phyloP scores from a whole-genome alignment of 1,140 invertebrate genomes.

The Samia ricini region DNA sequence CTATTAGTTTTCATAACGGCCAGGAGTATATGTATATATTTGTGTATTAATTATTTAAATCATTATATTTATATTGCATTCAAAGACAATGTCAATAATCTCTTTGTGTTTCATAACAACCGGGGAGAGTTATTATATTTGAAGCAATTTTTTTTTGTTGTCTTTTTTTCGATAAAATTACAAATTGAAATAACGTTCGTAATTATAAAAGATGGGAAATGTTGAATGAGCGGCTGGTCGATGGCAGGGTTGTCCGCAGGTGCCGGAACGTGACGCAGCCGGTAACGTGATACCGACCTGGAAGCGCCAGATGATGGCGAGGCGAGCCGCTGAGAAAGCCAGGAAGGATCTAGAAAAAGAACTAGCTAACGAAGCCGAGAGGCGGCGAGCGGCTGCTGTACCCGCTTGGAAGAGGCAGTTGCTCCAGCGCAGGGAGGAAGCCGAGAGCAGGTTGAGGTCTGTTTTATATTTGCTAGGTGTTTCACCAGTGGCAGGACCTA shows the following conservation, averaged over 20 bases:
- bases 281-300: conserved; percentile 94
- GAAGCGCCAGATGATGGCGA: conserved; percentile 96
- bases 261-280: conserved; percentile 92
- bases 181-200: too few species aligned
- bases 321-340: conserved; percentile 94
- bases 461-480: conserved; percentile 14
- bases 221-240: conserved; percentile 46
- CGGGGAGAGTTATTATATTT: too few species aligned
- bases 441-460: conserved; percentile 84
- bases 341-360: conserved; percentile 93
- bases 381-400: conserved; percentile 89
- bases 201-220: conserved; percentile 9
- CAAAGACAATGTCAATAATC: too few species aligned
- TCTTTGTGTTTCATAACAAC: too few species aligned
- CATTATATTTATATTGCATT: too few species aligned
- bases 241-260: conserved; percentile 80
- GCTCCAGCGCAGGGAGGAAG: conserved; percentile 88
- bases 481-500: neutral
- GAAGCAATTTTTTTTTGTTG: too few species aligned
- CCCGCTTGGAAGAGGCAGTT: conserved; percentile 96
- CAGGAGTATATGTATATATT: too few species aligned
- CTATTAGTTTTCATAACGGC: too few species aligned
- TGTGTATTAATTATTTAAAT: too few species aligned
- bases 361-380: conserved; percentile 89
- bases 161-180: too few species aligned